phyloP scores from a whole-genome alignment of 2,113 vertebrate species.

The Rana temporaria region DNA sequence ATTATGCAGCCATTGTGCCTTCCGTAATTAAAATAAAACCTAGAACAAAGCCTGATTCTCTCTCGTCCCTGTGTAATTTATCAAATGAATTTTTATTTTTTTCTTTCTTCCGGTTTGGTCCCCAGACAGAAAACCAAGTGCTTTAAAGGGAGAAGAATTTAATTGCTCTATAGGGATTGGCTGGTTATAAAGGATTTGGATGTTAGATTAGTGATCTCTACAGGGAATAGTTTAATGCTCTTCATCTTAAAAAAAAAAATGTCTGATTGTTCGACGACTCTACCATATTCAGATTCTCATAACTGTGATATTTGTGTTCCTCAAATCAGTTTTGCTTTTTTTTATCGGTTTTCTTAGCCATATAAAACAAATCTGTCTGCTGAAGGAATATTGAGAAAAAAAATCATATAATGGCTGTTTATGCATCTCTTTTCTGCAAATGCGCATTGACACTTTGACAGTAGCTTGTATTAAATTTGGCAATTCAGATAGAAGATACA shows the following conservation, averaged over 20 bases:
- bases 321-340: slow-evolving; percentile 56
- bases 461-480: slow-evolving; percentile 28
- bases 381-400: slow-evolving; percentile 33
- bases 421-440: slow-evolving; percentile 14
- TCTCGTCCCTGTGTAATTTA: slow-evolving; percentile 90
- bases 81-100: slow-evolving; percentile 90
- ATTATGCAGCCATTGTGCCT: slow-evolving; percentile 86
- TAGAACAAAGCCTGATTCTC: slow-evolving; percentile 86
- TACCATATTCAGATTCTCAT: slow-evolving; percentile 80
- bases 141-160: slow-evolving; percentile 99
- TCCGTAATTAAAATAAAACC: slow-evolving; percentile 86
- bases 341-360: slow-evolving; percentile 8
- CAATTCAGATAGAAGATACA: slow-evolving; percentile 25
- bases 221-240: slow-evolving; percentile 98
- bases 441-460: slow-evolving; percentile 22
- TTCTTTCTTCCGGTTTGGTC: slow-evolving; percentile 76
- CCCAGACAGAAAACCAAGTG: slow-evolving; percentile 94
- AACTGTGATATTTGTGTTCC: slow-evolving; percentile 79
- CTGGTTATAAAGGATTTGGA: slow-evolving; percentile 98
- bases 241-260: slow-evolving; percentile 97
- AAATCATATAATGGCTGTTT: slow-evolving; percentile 28
- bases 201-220: slow-evolving; percentile 99
- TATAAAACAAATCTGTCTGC: slow-evolving; percentile 46
- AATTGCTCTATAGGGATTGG: slow-evolving; percentile 99
- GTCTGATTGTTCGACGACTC: slow-evolving; percentile 95